Base-by-base conservation (phyloP, 2,113 vertebrate genomes). In the Pithys albifrons region DNA sequence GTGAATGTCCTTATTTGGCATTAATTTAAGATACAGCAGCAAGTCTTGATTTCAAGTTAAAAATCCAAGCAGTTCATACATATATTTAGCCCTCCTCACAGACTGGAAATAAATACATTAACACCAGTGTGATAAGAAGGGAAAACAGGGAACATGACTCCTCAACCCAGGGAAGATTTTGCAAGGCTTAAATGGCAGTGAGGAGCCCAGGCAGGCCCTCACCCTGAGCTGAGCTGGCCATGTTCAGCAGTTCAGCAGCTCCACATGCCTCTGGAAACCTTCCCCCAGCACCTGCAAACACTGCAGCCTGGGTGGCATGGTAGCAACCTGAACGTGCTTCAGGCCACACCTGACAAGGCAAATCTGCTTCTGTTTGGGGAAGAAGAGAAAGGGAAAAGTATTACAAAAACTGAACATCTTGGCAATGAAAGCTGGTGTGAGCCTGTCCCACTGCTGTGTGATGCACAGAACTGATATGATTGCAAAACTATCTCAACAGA, bases 401-500 rank as follows among this genome's bases (percentile, higher is more conserved):
- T 70, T 72, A 9, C 37, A 57, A 52, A 48, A 71, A 10, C 9
- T 37, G 7, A 78, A 54, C 22, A 1, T 10, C 57, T 73, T 83
- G 45, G 49, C 45, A 18, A 9, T 51, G 43, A 39, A 84, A 64
- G 18, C 6, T 19, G 19, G 27, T 59, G 24, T 78, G 54, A 91
- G 37, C 31, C 46, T 64, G 11, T 43, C 67, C 9, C 20, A 2
- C 45, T 76, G n/a, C 1, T 64, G 24, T 3, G 29, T 58, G 55
- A 62, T 14, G 12, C 54, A 27, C 93, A 85, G 9, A 89, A 92
- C 95, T 98, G 92, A 98, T 67, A 51, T 72, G 48, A 41, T 96
- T 91, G 76, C 94, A 96, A 96, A 95, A 87, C 93, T 98, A 93
- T 97, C 97, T 87, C 98, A 96, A 97, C 97, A 99, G 99, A 99